Percentiles rank a stretch among this genome's conserved stretches.
phyloP scores from a whole-genome alignment of 2,113 vertebrate species.

The Amia ocellicauda region DNA sequence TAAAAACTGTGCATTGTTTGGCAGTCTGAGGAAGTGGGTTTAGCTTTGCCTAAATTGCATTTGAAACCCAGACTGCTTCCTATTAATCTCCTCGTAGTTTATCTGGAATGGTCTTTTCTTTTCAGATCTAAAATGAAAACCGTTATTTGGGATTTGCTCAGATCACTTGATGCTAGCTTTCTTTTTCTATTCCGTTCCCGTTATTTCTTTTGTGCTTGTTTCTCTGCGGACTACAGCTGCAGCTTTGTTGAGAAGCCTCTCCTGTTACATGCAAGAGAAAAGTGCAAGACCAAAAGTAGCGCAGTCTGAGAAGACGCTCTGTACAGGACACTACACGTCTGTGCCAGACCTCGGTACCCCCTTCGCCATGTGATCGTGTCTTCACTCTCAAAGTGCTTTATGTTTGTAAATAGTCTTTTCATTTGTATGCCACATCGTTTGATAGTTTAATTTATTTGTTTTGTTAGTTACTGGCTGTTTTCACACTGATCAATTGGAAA shows the following conservation, averaged over 20 bases:
- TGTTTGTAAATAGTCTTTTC: constrained; percentile 40
- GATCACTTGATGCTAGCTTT: not conserved
- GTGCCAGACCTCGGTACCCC: not conserved
- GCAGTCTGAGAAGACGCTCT: not conserved
- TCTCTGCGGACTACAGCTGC: not conserved
- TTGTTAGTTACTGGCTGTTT: constrained; percentile 16
- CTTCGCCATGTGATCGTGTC: constrained; percentile 7
- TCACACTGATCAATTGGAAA: not conserved
- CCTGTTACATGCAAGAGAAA: not conserved
- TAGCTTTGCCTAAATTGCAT: not conserved
- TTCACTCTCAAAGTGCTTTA: constrained; percentile 34
- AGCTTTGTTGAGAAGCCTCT: not conserved
- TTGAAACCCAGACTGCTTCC: constrained; percentile 10
- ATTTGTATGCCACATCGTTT: constrained; percentile 28
- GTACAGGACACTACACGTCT: not conserved
- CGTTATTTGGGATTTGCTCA: constrained; percentile 14
- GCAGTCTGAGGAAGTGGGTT: constrained; percentile 2
- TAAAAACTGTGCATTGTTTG: constrained; percentile 3
- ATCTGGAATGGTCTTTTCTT: not conserved
- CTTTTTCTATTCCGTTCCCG: not conserved
- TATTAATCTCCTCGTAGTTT: constrained; percentile 10
- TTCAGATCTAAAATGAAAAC: not conserved
- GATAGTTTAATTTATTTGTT: constrained; percentile 40
- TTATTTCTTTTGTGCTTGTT: not conserved
- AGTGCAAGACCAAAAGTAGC: constrained; percentile 8